Conservation (phyloP, 2,797 vertebrate genomes). For the Sebastes reedi region DNA sequence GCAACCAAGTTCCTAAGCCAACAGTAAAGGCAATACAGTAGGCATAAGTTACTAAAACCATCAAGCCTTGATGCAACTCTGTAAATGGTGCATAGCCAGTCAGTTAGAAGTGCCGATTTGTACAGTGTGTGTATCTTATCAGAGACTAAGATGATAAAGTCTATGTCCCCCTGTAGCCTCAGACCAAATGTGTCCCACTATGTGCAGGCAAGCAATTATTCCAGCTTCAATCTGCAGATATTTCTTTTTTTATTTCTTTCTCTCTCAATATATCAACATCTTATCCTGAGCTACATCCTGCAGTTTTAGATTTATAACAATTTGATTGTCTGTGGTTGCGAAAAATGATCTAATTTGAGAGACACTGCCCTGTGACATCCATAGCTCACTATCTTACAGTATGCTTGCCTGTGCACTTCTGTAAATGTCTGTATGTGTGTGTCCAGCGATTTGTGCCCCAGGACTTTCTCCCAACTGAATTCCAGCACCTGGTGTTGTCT, state of each 20-base stretch:
- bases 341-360: constrained; percentile 3
- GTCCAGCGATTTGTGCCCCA: constrained; percentile 75
- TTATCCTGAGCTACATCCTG: neutral
- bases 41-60: neutral
- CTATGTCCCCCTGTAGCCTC: neutral
- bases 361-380: neutral
- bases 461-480: constrained; percentile 79
- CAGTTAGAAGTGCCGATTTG: neutral
- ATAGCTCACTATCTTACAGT: constrained; percentile 27
- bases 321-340: neutral
- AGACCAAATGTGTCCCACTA: neutral
- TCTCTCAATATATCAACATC: neutral
- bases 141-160: neutral
- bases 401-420: constrained; percentile 54
- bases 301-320: neutral
- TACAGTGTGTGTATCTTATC: neutral
- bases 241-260: neutral
- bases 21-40: neutral
- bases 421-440: constrained; percentile 58
- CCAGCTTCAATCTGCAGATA: neutral
- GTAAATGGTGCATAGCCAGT: neutral
- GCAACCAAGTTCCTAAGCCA: neutral
- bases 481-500: constrained; percentile 80
- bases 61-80: neutral
- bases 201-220: neutral